Base-by-base conservation (phyloP, 2,888 invertebrate species). In the Drosophila kambysellisi region DNA sequence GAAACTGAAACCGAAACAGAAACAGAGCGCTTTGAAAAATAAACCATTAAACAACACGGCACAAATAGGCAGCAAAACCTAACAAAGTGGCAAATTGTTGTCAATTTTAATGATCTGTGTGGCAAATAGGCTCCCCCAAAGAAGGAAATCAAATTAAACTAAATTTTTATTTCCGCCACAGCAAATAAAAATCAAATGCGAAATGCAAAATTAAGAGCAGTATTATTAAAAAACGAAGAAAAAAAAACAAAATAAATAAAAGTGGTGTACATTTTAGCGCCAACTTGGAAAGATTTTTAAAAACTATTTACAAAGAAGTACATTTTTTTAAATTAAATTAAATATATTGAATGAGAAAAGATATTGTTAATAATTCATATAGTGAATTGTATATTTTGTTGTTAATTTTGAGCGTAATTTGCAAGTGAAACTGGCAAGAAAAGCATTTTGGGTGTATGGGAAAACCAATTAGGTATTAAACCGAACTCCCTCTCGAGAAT, bases 41-140 rank as follows among this genome's bases (percentile, higher is more conserved):
- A 33, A 61, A n/a, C 15, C 56, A 76, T 61, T 52, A 54, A 65
- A 60, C 37, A 76, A 51, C 60, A 43, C 65, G 73, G 63, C 63
- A 71, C 58, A 79, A 70, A 70, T 39, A 74, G 60, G 70, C 61
- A 76, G 46, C 39, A 56, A 41, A 74, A 66, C 29, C 25, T 20
- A 68, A 71, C 32, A 74, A 77, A 86, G 88, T 89, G 74, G 84
- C 83, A 76, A 89, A 89, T 88, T 88, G 88, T 89, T 88, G 88
- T 83, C 81, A 79, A 69, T 63, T 72, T 68, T 72, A 81, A 78
- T 69, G 61, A 48, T 37, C 48, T 46, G 20, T 59, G 63, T 48
- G 48, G 48, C 39, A 59, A 59, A 63, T 35, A n/a, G 33, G 17
- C 29, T 5, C 43, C 29, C 9, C 50, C n/a, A 39, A 57, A 57